phyloP scores from a whole-genome alignment of 2,888 invertebrate species.

The Gymnocheta viridis region DNA sequence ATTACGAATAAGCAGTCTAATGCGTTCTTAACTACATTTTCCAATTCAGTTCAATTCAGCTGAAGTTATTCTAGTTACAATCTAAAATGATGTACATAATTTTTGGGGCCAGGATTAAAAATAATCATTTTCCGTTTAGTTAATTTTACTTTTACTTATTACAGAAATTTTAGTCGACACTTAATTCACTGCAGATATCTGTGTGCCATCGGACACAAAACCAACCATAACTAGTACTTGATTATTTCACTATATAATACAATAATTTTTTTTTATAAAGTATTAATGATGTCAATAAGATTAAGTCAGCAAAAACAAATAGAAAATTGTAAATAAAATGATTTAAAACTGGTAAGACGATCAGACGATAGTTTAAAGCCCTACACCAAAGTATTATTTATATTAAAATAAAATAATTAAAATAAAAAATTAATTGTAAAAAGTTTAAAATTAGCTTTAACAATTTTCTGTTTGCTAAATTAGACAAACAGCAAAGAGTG shows the following conservation, averaged over 20 bases:
- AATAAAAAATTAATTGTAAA: too few species aligned
- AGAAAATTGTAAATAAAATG: neutral
- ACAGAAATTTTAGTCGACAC: neutral
- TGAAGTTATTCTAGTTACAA: too few species aligned
- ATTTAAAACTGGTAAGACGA: neutral
- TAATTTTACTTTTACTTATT: neutral
- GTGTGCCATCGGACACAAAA: neutral
- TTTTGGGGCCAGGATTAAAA: neutral
- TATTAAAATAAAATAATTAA: neutral
- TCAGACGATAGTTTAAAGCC: neutral
- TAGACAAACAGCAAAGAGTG: too few species aligned
- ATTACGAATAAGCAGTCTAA: too few species aligned
- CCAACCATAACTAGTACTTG: conserved; percentile 3
- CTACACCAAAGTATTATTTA: neutral
- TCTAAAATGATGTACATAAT: too few species aligned
- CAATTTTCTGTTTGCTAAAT: too few species aligned
- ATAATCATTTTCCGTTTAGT: neutral
- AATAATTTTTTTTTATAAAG: neutral
- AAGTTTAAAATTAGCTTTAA: too few species aligned
- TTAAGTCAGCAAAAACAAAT: conserved; percentile 3
- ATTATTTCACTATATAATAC: conserved; percentile 29
- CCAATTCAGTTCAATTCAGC: too few species aligned
- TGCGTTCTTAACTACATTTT: too few species aligned
- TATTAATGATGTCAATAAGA: conserved; percentile 13
- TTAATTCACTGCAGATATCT: neutral